These are phyloP conservation scores for Trematomus loennbergii DNA, from an alignment of 2,113 vertebrate genomes.

Conservation along the genomic window DNA sequence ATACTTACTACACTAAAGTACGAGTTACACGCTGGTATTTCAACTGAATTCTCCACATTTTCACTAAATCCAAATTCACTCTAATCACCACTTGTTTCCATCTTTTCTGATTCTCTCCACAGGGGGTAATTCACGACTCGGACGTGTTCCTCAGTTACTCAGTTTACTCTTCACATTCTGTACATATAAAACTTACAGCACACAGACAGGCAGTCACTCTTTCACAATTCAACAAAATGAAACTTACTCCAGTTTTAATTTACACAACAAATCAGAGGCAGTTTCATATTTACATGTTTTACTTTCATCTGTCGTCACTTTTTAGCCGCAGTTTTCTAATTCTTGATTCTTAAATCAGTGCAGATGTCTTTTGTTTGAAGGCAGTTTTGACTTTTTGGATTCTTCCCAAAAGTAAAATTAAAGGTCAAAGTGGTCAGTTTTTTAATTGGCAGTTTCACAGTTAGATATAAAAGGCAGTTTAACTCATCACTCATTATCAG, in stretches of 20 bases:
- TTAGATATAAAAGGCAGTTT: too few relatives aligned
- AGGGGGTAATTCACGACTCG: background rate
- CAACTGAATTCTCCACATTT: too few relatives aligned
- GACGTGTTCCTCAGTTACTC: background rate
- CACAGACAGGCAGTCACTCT: conserved; percentile 1
- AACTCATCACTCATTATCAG: too few relatives aligned
- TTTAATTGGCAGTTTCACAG: too few relatives aligned
- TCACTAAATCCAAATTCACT: too few relatives aligned
- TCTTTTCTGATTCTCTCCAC: too few relatives aligned
- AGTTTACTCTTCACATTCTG: background rate
- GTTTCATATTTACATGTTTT: background rate
- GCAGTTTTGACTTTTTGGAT: background rate
- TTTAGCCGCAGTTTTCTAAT: background rate
- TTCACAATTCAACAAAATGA: background rate
- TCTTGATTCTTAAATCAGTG: background rate
- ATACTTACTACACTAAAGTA: too few relatives aligned
- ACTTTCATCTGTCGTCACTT: background rate
- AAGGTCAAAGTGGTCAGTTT: too few relatives aligned
- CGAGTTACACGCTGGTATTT: too few relatives aligned
- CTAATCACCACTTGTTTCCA: too few relatives aligned
- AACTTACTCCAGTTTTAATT: too few relatives aligned
- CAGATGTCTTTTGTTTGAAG: background rate
- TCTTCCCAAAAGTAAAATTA: too few relatives aligned
- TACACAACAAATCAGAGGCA: background rate
- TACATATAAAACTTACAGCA: background rate